These are phyloP conservation scores for Ctenodactylus gundi DNA, from an alignment of 2,113 vertebrate species.

Conservation along the genomic window DNA sequence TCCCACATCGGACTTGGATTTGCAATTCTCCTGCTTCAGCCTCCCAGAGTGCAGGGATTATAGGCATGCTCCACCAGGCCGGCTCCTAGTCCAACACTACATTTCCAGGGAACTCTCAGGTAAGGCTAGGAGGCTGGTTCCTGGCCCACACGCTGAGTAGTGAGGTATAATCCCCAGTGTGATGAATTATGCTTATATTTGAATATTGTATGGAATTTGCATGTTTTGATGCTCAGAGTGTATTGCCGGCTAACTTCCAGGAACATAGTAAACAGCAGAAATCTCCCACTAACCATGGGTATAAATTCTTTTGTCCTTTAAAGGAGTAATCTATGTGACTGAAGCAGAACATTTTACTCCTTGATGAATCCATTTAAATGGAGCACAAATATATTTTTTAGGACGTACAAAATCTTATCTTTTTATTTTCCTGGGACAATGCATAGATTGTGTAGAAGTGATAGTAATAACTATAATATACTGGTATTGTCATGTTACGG, in stretches of 20 bases:
- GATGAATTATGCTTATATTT: neutral
- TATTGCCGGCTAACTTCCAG: neutral
- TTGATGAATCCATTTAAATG: neutral
- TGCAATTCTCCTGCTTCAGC: neutral
- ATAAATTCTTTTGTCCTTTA: neutral
- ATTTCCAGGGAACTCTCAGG: too few relatives aligned
- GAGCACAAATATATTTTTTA: neutral
- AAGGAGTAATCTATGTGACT: slow-evolving; percentile 23
- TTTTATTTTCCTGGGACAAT: neutral
- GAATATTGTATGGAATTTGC: neutral
- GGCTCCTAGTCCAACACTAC: too few relatives aligned
- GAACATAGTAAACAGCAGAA: neutral
- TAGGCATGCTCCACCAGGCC: too few relatives aligned
- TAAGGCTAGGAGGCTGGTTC: neutral
- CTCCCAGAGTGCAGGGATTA: too few relatives aligned
- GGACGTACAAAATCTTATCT: neutral
- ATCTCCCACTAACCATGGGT: neutral
- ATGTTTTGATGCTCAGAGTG: neutral
- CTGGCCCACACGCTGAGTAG: neutral
- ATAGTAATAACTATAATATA: neutral
- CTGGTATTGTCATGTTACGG: neutral
- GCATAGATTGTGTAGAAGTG: neutral
- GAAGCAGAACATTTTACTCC: neutral
- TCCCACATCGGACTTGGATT: neutral
- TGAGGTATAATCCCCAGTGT: neutral